phyloP scores from a whole-genome alignment of 2,888 invertebrate genomes.

The Zelleria hepariella region DNA sequence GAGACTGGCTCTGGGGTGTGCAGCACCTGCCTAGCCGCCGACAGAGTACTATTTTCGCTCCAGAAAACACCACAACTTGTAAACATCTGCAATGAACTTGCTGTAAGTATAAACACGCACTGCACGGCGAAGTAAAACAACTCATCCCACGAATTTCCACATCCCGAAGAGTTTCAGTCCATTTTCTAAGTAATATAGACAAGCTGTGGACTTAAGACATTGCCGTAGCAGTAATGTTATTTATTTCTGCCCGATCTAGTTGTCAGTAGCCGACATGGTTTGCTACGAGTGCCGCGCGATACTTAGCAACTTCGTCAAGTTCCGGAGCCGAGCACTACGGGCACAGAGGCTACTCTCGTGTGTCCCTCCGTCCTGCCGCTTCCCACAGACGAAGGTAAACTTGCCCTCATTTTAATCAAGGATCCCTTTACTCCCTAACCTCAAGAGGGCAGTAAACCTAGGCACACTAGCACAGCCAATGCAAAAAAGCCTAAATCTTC shows the following conservation, averaged over 20 bases:
- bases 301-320: background rate
- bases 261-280: background rate
- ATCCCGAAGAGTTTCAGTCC: too few relatives aligned
- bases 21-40: background rate
- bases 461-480: too few relatives aligned
- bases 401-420: background rate
- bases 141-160: too few relatives aligned
- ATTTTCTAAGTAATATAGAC: too few relatives aligned
- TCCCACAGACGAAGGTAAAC: background rate
- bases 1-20: background rate
- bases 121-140: background rate
- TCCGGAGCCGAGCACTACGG: background rate
- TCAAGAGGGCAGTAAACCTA: too few relatives aligned
- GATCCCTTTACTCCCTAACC: background rate
- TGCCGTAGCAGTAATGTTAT: background rate
- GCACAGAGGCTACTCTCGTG: background rate
- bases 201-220: background rate
- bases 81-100: background rate
- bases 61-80: background rate
- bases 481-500: too few relatives aligned
- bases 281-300: background rate
- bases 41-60: background rate
- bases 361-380: background rate
- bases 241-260: background rate
- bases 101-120: background rate